Evolutionary conservation across 2,113 vertebrate genomes (phyloP).

Genomic region (Ceratotherium simum): DNA sequence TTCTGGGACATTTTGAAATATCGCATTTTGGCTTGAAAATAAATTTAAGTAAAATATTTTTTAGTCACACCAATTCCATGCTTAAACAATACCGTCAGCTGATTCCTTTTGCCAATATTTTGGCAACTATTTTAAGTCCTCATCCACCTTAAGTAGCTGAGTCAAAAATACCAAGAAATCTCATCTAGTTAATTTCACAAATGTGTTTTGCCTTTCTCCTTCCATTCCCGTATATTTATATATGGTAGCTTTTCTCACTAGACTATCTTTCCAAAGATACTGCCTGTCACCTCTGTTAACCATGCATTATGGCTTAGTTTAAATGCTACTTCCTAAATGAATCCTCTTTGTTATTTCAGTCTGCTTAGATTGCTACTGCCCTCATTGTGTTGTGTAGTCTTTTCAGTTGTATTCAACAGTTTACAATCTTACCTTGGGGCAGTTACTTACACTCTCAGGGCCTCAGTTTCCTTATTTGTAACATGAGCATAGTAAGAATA

Average conservation of each 20-base stretch:
- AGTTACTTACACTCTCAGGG: neutral
- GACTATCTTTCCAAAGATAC: neutral
- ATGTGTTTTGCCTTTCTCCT: neutral
- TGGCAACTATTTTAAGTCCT: neutral
- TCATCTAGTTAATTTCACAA: neutral
- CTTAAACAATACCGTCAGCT: neutral
- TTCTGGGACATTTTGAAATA: neutral
- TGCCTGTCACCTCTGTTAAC: neutral
- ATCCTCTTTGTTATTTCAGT: neutral
- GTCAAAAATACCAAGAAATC: neutral
- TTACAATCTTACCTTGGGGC: neutral
- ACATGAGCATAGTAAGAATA: neutral
- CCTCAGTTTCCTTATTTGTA: neutral
- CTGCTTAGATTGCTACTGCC: neutral
- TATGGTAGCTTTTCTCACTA: neutral
- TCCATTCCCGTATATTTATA: neutral
- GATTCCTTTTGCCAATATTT: constrained; percentile 9
- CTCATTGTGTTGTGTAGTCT: neutral
- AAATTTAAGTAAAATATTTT: neutral
- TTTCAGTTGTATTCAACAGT: neutral
- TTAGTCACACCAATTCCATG: neutral
- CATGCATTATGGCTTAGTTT: neutral
- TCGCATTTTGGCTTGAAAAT: neutral
- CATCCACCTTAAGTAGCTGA: neutral
- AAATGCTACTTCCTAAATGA: neutral